Evolutionary conservation across 2,113 vertebrate genomes (phyloP).

Genomic region (Megaptera novaeangliae): DNA sequence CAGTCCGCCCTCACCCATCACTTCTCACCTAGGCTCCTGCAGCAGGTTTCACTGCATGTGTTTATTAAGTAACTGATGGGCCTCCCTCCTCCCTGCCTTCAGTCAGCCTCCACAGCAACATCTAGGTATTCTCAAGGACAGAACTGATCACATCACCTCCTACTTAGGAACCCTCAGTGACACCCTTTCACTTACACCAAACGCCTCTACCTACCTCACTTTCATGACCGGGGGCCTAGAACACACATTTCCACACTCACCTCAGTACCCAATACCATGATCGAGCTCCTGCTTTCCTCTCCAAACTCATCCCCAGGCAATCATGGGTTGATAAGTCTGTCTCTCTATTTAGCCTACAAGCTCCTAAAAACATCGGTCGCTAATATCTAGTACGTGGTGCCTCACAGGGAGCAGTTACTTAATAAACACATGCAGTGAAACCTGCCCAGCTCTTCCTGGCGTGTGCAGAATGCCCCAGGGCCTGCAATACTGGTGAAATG

Average conservation of each 20-base stretch:
- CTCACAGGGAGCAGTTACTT: not conserved
- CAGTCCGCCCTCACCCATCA: not conserved
- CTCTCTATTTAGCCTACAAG: not conserved
- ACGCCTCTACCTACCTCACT: not conserved
- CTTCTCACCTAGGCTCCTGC: not conserved
- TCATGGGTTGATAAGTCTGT: not conserved
- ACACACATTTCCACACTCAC: fast-evolving
- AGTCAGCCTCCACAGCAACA: not conserved
- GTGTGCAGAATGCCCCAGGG: no score
- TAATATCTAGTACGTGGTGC: not conserved
- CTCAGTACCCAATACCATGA: not conserved
- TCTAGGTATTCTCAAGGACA: not conserved
- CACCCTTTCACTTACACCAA: not conserved
- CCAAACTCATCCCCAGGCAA: not conserved
- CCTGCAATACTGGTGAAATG: not conserved
- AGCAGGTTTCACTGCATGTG: no score
- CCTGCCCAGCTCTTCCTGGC: not conserved
- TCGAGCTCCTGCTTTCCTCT: not conserved
- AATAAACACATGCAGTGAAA: not conserved
- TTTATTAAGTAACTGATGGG: no score
- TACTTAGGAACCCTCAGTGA: not conserved
- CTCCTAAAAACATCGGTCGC: not conserved
- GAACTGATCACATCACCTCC: not conserved
- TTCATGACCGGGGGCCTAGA: not conserved
- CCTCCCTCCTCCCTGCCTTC: not conserved